Evolutionary conservation across 2,797 vertebrate genomes (phyloP), one percentile per base, ranked within the genome.

Genomic region (Remorina albescens): DNA sequence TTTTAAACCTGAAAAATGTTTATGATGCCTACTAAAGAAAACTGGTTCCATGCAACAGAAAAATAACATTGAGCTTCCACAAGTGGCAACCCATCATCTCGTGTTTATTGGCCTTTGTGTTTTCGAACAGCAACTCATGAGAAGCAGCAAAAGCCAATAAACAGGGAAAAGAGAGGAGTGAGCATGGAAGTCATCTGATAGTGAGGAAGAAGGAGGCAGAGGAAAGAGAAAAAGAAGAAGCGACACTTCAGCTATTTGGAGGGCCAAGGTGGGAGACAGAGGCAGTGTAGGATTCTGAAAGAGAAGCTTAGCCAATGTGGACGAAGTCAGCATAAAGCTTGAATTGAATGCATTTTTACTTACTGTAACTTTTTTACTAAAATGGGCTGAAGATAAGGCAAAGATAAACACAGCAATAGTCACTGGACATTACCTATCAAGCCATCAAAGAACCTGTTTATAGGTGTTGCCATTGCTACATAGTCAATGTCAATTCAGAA

Each of bases 271-370:
- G 86, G 90, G 85, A 89, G 86, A 69, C 26, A 67, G 30, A 21
- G 28, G 65, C 60, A 92, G 94, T 92, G 89, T 90, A 91, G 94
- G 90, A 95, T 93, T 94, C 6, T 85, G 72, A 87, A 75, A 69
- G 55, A 81, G 67, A 83, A 95, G 95, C 95, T 95, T 94, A 94
- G 95, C 93, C 93, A 95, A 91, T 93, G 94, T 93, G 92, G 93
- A 61, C 36, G 1, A 80, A 93, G 93, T 85, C 85, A 86, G 76
- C 64, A 53, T 92, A 91, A 92, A 93, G 93, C 94, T 86, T 91
- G 94, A 95, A 95, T 96, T 96, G 97, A 99, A 98, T 99, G 97
- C 97, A 99, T 98, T 98, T 99, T 98, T 98, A 99, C 97, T 97
- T 95, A 95, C 81, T 70, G 60, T 75, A 85, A 91, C 95, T 93